phyloP scores from a whole-genome alignment of 1,140 invertebrate genomes.

The Aporrectodea caliginosa region DNA sequence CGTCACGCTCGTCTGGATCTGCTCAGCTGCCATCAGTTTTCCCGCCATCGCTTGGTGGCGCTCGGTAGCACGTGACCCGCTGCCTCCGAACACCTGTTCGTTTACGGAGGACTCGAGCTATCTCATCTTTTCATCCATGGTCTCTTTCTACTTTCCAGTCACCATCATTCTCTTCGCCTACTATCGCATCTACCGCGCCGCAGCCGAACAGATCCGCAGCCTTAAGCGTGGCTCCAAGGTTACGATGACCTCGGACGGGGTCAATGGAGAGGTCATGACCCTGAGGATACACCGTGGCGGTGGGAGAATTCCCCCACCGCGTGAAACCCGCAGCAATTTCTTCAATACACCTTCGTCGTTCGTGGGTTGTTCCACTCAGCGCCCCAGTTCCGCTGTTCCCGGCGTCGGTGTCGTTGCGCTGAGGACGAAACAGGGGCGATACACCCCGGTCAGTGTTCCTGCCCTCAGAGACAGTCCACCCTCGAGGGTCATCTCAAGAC shows the following conservation, averaged over 20 bases:
- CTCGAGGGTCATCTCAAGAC: conserved; percentile 17
- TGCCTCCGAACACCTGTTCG: conserved; percentile 6
- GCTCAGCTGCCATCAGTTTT: conserved; percentile 90
- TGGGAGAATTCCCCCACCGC: too few relatives aligned
- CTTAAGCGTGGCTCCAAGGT: conserved; percentile 58
- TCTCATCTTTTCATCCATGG: conserved; percentile 70
- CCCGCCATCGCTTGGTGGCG: conserved; percentile 91
- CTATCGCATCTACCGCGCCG: conserved; percentile 28
- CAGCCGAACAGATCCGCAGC: conserved; percentile 19
- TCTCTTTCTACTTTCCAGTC: conserved; percentile 34
- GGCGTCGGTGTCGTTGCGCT: too few relatives aligned
- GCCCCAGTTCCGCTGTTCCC: too few relatives aligned
- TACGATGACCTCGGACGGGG: conserved; percentile 34
- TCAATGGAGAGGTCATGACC: not conserved
- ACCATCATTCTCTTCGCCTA: conserved; percentile 34
- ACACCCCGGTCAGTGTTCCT: not conserved
- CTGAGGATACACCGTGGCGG: not conserved
- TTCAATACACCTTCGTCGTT: too few relatives aligned
- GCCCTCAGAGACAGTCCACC: not conserved
- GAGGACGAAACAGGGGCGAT: too few relatives aligned
- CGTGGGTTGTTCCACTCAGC: too few relatives aligned
- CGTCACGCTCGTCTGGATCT: conserved; percentile 88
- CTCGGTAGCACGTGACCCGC: not conserved
- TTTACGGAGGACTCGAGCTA: conserved; percentile 89
- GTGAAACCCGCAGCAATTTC: too few relatives aligned